A percentile compares a stretch with the other conserved stretches of the same genome.
Conservation (phyloP, 2,797 vertebrate genomes). For the Bufotes viridis region DNA sequence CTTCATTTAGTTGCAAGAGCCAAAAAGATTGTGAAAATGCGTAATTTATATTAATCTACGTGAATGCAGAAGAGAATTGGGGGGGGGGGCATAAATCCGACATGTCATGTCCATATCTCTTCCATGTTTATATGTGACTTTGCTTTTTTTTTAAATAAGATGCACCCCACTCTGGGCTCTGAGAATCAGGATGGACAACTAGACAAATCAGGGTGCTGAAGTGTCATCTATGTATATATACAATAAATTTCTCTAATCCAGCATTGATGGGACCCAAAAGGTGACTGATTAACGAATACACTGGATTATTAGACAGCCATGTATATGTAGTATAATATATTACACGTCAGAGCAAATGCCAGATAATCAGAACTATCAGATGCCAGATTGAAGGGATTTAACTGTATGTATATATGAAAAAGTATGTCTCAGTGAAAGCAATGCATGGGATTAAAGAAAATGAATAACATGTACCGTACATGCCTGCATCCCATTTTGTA, state of each 20-base stretch:
- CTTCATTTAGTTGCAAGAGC: background rate
- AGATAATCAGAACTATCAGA: background rate
- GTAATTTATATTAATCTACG: background rate
- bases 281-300: background rate
- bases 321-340: background rate
- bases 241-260: background rate
- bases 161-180: background rate
- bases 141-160: background rate
- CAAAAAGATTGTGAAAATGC: background rate
- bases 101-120: background rate
- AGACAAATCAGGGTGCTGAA: conserved; percentile 3
- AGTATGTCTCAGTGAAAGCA: background rate
- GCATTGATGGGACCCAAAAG: background rate
- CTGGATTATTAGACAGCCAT: background rate
- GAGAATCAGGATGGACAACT: background rate
- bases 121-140: background rate
- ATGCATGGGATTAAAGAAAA: conserved; percentile 5
- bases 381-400: background rate
- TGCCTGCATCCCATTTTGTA: background rate
- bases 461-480: background rate
- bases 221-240: background rate
- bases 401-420: background rate
- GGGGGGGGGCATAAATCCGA: background rate
- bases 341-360: background rate
- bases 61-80: background rate